Base-by-base conservation (phyloP, 2,888 invertebrate genomes). In the Cerastis rubricosa region DNA sequence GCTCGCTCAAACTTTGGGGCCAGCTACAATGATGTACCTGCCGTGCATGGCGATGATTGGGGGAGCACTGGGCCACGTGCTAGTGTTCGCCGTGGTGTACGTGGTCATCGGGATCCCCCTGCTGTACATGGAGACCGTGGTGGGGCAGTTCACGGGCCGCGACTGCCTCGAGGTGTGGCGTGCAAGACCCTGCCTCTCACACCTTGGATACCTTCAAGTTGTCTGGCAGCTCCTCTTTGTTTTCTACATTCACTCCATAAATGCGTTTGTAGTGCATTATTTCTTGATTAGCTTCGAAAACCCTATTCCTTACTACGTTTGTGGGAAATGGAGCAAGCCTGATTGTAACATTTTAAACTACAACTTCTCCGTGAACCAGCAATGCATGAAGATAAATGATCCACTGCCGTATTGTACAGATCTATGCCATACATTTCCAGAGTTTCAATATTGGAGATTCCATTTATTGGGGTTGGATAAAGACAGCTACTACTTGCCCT, bases 271-370 rank as follows among this genome's bases (percentile, higher is more conserved):
- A 4, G 67, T 95, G 9, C 95, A 96, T 87, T 96, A 96, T 75
- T 91, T 96, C n/a, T 84, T 96, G 17, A 92, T 96, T 76, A 94
- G 93, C 74, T 95, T 96, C 47, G 95, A 96, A 85, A 90, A 90
- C 29, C 94, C 94, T 0, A 88, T 94, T 45, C 96, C 95, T 5
- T 96, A 91, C 83, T 92, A 92, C 75, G 75, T 84, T 0, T 96
- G 96, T 75, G 95, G 95, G 3, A 49, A 74, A 0, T 95, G 95
- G 95, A 80, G 93, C 11, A 88, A 87, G 0, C 71, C 63, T 5
- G 77, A 91, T 22, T 96, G 96, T 78, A 86, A 94, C 43, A 92
- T 93, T 57, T 79, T 95, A 0, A 51, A 68, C 3, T 70, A 61
- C 25, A 96, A 96, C 81, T 94, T 92, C 80, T 92, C 95, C 3